phyloP scores from a whole-genome alignment of 2,797 vertebrate genomes.

The Sarcoramphus papa region DNA sequence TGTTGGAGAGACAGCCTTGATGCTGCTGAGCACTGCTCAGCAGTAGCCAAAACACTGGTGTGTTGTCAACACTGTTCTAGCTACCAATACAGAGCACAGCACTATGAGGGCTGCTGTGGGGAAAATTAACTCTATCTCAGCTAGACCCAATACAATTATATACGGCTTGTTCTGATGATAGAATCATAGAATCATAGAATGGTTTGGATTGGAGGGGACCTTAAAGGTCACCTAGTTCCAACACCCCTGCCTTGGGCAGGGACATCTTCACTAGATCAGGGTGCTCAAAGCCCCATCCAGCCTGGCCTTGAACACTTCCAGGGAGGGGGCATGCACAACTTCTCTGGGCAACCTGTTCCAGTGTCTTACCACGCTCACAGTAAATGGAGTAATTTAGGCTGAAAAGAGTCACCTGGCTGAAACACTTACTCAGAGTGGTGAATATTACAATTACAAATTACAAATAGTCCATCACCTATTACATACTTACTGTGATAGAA shows the following conservation, averaged over 20 bases:
- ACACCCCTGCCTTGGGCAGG: rapidly evolving
- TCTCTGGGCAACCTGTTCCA: background rate
- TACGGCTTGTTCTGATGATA: background rate
- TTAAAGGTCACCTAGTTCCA: background rate
- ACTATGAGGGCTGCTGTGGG: too few species aligned
- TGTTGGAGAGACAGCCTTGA: too few species aligned
- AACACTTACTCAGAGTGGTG: background rate
- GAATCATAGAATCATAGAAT: background rate
- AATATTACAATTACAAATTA: background rate
- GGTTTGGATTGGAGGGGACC: background rate
- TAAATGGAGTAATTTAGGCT: background rate
- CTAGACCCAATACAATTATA: too few species aligned
- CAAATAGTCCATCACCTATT: background rate
- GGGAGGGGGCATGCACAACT: background rate
- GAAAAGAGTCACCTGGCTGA: background rate
- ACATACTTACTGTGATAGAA: background rate
- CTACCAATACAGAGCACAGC: too few species aligned
- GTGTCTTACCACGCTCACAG: background rate
- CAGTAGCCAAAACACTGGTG: too few species aligned
- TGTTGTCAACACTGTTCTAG: too few species aligned
- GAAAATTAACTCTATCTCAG: too few species aligned
- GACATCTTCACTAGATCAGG: background rate
- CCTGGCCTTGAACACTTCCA: background rate
- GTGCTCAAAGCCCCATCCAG: background rate
- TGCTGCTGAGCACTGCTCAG: too few species aligned